Evolutionary conservation across 92 coral and sea anemone species (phyloP), one percentile per base, ranked within the genome.

Genomic region (Phenganax stokvisi): DNA sequence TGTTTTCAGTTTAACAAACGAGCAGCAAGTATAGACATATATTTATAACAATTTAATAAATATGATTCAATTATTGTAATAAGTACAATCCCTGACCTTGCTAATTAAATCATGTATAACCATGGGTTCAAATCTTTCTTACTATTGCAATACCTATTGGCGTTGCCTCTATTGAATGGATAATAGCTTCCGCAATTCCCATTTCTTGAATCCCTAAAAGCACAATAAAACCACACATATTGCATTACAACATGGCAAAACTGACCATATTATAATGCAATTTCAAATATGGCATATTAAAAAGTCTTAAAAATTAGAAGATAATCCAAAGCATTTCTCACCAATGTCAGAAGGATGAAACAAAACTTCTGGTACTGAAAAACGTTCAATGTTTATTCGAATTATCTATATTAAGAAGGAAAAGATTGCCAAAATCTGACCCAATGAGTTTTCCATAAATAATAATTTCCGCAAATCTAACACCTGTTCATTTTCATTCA

Each of bases 311-410:
- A 20, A 20, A 20, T 20, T 20, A 20, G 25, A 20, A 20, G 25
- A 20, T 20, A 20, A 20, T 20, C 25, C 25, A 20, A 20, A 20
- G 25, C 25, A 20, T 16, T 56, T 56, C 85, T 80, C 79, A 93
- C 98, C 97, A 74, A 96, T 89, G 86, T 96, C 99, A 9, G 99
- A 90, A 9, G 99, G 99, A 82, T 96, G 99, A 70, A 96, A 92
- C 60, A 96, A 76, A 52, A 92, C 78, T 80, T 96, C 99, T 2
- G 99, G 99, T 17, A 96, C 97, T 59, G 99, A 78, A 89, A 93
- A 96, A 76, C 99, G 77, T 64, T 96, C 99, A 55, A 90, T 88
- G 83, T 96, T 96, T 90, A 96, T 96, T 55, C 99, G 83, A 27
- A 96, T 84, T 30, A 92, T 80, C 97, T 93, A 77, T 62, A 88